Evolutionary conservation across 2,797 vertebrate genomes (phyloP), one percentile per base, ranked within the genome.

Genomic region (Triplophysa bombifrons): DNA sequence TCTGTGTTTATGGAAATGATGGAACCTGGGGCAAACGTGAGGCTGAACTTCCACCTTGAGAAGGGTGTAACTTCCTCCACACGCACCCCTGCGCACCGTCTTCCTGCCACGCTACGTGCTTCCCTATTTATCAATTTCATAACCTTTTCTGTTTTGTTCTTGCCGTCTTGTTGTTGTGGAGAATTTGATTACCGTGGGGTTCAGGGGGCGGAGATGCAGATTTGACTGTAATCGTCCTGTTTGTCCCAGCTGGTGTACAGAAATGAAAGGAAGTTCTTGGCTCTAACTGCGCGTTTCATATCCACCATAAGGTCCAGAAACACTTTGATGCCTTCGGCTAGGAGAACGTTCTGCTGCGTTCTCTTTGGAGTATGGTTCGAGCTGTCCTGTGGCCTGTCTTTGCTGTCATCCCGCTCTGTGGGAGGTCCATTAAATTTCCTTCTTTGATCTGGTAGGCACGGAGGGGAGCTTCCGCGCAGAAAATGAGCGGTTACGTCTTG

Each of bases 401-500:
- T 7, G 22, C 74, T 75, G 67, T 75, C 72, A 71, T 66, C 19
- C 3, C 3, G 10, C 67, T 72, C 78, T 22, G 30, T 66, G 70
- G 83, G 74, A 53, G 46, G 50, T 68, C 74, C 66, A 70, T 70
- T 80, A 69, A 78, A 82, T 72, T 67, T 61, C 66, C 41, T 55
- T 60, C 76, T 76, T 84, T 78, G 78, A 84, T 86, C 75, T 72
- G 67, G 68, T 74, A 67, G 78, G 63, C 78, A 80, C 78, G 65
- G 66, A 75, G 66, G 82, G 66, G 76, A 71, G 25, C 76, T 71
- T 72, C 48, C 50, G 66, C 50, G 30, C 27, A 63, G 72, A 83
- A 84, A 84, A 86, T 81, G 72, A 86, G 74, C 10, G 44, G 80
- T 81, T 86, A 65, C 56, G 20, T 79, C 64, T 82, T 25, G 27